Conservation (phyloP, 2,888 invertebrate genomes). For the Ophonus ardosiacus region DNA sequence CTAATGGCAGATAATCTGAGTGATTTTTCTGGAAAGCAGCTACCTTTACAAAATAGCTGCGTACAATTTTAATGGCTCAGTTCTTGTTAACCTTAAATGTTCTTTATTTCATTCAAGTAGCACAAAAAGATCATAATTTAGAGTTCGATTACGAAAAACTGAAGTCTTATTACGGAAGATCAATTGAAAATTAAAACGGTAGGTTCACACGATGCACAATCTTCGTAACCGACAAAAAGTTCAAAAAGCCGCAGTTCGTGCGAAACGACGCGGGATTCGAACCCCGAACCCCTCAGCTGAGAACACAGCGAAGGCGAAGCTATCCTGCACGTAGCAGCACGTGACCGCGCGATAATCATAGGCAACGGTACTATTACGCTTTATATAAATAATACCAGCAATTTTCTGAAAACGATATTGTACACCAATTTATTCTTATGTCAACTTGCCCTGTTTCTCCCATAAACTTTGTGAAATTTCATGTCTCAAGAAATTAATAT, state of each 20-base stretch:
- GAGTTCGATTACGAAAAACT: conserved; percentile 44
- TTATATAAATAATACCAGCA: conserved; percentile 28
- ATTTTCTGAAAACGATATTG: conserved; percentile 42
- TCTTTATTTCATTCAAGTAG: conserved; percentile 44
- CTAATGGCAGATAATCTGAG: conserved; percentile 40
- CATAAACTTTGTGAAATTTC: conserved; percentile 1
- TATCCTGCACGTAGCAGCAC: conserved; percentile 4
- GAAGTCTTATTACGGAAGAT: conserved; percentile 51
- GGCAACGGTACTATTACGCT: conserved; percentile 15
- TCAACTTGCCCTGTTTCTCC: background rate
- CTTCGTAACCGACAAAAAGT: conserved; percentile 59
- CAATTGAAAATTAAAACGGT: conserved; percentile 63
- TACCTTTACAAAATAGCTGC: conserved; percentile 46
- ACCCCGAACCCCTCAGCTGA: conserved; percentile 11
- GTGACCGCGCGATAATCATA: conserved; percentile 27
- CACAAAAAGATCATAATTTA: conserved; percentile 49
- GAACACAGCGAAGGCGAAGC: background rate
- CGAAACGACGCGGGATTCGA: conserved; percentile 34
- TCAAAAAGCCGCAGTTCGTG: conserved; percentile 31
- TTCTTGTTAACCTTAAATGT: conserved; percentile 46
- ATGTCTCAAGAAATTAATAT: conserved; percentile 15
- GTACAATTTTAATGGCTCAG: conserved; percentile 38
- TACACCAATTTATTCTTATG: background rate
- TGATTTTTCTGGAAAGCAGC: conserved; percentile 43
- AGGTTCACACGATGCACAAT: conserved; percentile 60